Percentiles rank a stretch among this genome's conserved stretches.
These are phyloP conservation scores for Adelges cooleyi DNA, from an alignment of 1,140 invertebrate genomes.

Conservation along the genomic window DNA sequence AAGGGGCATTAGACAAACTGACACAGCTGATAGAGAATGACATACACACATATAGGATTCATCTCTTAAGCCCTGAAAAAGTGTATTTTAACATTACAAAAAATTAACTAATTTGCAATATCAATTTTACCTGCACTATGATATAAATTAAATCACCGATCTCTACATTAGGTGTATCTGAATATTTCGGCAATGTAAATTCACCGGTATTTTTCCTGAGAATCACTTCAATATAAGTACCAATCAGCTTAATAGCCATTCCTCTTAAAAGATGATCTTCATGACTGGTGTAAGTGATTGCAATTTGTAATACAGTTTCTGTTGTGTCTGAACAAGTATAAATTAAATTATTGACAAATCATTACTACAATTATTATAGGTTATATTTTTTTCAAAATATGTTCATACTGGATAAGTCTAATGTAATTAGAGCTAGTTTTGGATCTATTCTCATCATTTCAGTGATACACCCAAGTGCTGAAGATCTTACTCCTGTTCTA, in stretches of 20 bases:
- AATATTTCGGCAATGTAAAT: not conserved
- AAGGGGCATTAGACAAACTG: slow-evolving; percentile 18
- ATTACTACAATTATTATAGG: too few relatives aligned
- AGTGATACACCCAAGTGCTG: slow-evolving; percentile 39
- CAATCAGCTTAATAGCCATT: slow-evolving; percentile 33
- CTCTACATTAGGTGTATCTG: not conserved
- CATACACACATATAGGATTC: slow-evolving; percentile 22
- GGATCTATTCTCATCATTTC: slow-evolving; percentile 45
- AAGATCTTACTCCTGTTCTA: slow-evolving; percentile 22
- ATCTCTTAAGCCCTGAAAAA: slow-evolving; percentile 30
- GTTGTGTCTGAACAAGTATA: not conserved
- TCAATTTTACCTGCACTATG: slow-evolving; percentile 20
- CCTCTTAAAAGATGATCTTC: slow-evolving; percentile 25
- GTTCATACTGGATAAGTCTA: not conserved
- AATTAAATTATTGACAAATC: too few relatives aligned
- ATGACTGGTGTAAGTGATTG: not conserved
- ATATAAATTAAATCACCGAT: slow-evolving; percentile 23
- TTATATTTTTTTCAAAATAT: not conserved
- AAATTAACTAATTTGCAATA: not conserved
- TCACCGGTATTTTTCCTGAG: slow-evolving; percentile 40
- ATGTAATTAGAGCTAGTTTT: slow-evolving; percentile 31
- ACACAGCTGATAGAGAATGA: slow-evolving; percentile 20
- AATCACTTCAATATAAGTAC: slow-evolving; percentile 44
- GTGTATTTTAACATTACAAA: not conserved
- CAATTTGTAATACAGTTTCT: not conserved